Percentiles rank a stretch among this genome's conserved stretches.
These are phyloP conservation scores for Amphipoea lucens DNA, from an alignment of 2,888 invertebrate species.

Conservation along the genomic window DNA sequence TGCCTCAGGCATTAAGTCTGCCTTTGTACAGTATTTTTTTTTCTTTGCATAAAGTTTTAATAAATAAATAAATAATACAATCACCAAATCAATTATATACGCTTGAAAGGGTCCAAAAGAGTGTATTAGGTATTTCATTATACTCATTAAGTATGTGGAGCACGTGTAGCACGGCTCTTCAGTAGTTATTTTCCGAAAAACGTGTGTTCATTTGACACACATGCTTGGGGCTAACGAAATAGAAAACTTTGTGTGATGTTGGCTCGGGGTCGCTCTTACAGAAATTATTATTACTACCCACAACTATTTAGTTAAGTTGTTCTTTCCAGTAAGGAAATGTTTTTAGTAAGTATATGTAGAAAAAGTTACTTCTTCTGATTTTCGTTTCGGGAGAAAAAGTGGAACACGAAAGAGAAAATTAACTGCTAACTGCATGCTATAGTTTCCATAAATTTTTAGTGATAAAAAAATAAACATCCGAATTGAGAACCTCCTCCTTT, in stretches of 20 bases:
- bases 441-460: not conserved
- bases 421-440: not conserved
- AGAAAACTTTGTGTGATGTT: conserved; percentile 36
- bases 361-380: not conserved
- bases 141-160: not conserved
- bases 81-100: not conserved
- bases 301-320: conserved; percentile 17
- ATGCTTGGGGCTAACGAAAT: conserved; percentile 9
- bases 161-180: not conserved
- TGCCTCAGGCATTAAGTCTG: too few relatives aligned
- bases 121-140: conserved; percentile 1
- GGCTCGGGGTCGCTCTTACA: not conserved
- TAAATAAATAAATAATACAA: too few relatives aligned
- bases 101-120: not conserved
- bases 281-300: conserved; percentile 28
- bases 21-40: too few relatives aligned
- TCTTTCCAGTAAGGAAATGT: conserved; percentile 11
- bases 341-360: not conserved
- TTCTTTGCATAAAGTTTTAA: too few relatives aligned
- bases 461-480: not conserved
- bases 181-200: conserved; percentile 27
- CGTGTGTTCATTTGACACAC: conserved; percentile 21
- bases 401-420: not conserved
- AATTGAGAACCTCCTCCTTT: too few relatives aligned
- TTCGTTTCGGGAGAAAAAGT: not conserved